These are phyloP conservation scores for Melospiza melodia DNA, from an alignment of 2,113 vertebrate genomes.

Conservation along the genomic window DNA sequence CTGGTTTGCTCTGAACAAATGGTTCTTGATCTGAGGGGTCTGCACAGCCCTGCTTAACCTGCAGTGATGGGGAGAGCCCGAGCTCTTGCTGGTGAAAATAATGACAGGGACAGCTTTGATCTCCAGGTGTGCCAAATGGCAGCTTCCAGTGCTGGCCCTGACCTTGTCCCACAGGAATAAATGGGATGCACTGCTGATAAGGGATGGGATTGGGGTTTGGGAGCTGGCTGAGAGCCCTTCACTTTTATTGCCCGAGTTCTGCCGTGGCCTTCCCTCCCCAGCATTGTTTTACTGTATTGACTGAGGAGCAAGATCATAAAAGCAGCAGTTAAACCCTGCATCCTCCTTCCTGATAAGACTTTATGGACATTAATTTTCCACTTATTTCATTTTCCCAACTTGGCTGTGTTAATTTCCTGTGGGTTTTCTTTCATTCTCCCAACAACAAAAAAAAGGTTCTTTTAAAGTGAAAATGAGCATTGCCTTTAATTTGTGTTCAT, in stretches of 20 bases:
- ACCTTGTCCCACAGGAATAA: not conserved
- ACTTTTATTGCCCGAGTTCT: not conserved
- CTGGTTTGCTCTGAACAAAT: not conserved
- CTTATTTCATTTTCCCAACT: not conserved
- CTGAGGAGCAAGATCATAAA: not conserved
- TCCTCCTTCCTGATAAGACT: not conserved
- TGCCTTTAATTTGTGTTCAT: not conserved
- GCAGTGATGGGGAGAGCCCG: not conserved
- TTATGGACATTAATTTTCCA: not conserved
- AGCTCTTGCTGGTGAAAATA: not conserved
- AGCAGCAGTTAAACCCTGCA: not conserved
- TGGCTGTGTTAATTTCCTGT: not conserved
- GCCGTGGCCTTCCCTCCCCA: not conserved
- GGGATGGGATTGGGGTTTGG: not conserved
- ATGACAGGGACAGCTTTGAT: not conserved
- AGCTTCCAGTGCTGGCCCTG: not conserved
- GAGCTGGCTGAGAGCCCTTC: not conserved
- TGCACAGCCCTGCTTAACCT: not conserved
- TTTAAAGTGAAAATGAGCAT: not conserved
- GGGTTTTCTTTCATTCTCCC: not conserved
- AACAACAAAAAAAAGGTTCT: not conserved
- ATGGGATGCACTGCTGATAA: not conserved
- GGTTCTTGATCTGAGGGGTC: not conserved
- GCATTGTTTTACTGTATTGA: not conserved
- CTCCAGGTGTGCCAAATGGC: not conserved